Conservation (phyloP, 2,888 invertebrate genomes). For the Hemicrepidius hirtus region DNA sequence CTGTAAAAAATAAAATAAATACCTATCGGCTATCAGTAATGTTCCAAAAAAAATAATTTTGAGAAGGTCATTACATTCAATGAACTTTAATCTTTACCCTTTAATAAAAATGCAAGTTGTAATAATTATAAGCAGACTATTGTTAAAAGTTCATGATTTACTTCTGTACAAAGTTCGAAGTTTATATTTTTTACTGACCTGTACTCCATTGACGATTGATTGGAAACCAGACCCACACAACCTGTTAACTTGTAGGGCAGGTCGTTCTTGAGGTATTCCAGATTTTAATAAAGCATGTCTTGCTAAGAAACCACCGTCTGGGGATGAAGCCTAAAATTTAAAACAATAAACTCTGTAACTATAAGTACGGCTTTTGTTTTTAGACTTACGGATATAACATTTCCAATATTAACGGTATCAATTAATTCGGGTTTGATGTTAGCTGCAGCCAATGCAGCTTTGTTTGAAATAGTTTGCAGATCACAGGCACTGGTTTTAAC, state of each 20-base stretch:
- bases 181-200: slow-evolving; percentile 79
- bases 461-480: slow-evolving; percentile 87
- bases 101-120: too few relatives aligned
- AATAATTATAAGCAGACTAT: too few relatives aligned
- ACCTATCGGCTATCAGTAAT: too few relatives aligned
- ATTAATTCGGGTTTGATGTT: slow-evolving; percentile 90
- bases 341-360: background rate
- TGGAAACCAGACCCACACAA: slow-evolving; percentile 99
- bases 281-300: slow-evolving; percentile 90
- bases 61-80: slow-evolving; percentile 3
- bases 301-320: slow-evolving; percentile 90
- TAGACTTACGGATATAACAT: slow-evolving; percentile 84
- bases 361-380: background rate
- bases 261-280: slow-evolving; percentile 89
- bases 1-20: slow-evolving; percentile 73
- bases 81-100: too few relatives aligned
- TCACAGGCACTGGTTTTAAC: slow-evolving; percentile 84
- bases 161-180: too few relatives aligned
- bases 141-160: too few relatives aligned
- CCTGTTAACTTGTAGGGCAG: slow-evolving; percentile 92
- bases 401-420: slow-evolving; percentile 93
- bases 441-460: slow-evolving; percentile 85
- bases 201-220: slow-evolving; percentile 91
- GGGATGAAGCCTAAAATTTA: slow-evolving; percentile 78
- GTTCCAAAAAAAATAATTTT: too few relatives aligned